These are phyloP conservation scores for Lumbricus terrestris DNA, from an alignment of 2,888 invertebrate genomes.

Conservation along the genomic window DNA sequence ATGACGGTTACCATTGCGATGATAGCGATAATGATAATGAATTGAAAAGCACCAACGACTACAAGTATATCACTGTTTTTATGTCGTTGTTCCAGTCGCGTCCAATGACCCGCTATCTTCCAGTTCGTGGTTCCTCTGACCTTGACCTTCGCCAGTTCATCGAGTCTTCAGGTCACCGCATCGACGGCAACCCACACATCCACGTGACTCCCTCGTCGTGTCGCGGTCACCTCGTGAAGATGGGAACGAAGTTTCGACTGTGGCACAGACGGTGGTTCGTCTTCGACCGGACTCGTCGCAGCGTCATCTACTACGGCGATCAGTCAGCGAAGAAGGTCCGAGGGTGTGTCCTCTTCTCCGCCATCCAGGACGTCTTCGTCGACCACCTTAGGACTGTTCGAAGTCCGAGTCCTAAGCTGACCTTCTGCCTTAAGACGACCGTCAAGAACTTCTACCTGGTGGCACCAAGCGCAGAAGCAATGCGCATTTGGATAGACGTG, in stretches of 20 bases:
- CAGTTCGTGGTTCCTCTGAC: conserved; percentile 74
- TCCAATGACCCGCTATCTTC: conserved; percentile 88
- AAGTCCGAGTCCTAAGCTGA: conserved; percentile 85
- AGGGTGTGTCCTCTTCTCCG: conserved; percentile 72
- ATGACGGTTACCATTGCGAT: not conserved
- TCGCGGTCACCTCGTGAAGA: conserved; percentile 85
- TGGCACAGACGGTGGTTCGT: conserved; percentile 97
- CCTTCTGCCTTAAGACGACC: conserved; percentile 90
- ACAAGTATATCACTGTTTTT: not conserved
- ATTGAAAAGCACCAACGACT: no score
- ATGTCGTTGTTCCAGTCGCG: conserved; percentile 21
- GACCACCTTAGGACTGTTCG: conserved; percentile 84
- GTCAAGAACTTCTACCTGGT: conserved; percentile 85
- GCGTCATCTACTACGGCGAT: conserved; percentile 78
- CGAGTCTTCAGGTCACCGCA: conserved; percentile 88
- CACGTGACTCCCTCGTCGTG: conserved; percentile 75
- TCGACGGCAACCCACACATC: conserved; percentile 78
- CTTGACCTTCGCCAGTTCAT: conserved; percentile 86
- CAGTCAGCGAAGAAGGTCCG: conserved; percentile 63
- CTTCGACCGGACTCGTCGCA: conserved; percentile 84
- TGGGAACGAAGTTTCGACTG: conserved; percentile 69
- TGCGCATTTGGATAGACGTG: conserved; percentile 94
- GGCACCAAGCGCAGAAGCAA: conserved; percentile 89
- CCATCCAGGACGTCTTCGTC: conserved; percentile 93
- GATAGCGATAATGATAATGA: no score